Evolutionary conservation across 2,888 invertebrate species (phyloP).

Genomic region (Catocala nupta): DNA sequence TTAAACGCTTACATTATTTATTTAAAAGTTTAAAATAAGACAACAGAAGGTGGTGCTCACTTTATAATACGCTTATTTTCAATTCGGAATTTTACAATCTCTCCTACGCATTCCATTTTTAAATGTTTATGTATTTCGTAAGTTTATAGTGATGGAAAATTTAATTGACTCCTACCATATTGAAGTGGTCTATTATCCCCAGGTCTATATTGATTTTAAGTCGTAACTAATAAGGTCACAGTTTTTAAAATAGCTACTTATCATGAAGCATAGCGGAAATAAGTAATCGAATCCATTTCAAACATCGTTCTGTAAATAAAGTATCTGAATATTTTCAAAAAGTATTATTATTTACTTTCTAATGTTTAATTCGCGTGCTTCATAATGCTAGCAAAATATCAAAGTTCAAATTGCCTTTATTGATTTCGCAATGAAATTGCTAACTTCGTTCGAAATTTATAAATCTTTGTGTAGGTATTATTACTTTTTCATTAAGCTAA

Average conservation of each 20-base stretch:
- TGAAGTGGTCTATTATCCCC: no score
- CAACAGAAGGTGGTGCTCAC: no score
- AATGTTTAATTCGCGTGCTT: constrained; percentile 7
- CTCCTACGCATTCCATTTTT: neutral
- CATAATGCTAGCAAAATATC: neutral
- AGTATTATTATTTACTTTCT: constrained; percentile 9
- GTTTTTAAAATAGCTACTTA: no score
- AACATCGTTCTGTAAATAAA: neutral
- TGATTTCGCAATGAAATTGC: neutral
- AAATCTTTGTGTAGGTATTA: neutral
- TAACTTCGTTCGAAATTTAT: neutral
- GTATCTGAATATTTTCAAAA: neutral
- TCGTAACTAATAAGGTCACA: no score
- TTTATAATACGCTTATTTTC: no score
- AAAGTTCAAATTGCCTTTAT: constrained; percentile 2
- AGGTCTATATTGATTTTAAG: no score
- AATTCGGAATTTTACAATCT: neutral
- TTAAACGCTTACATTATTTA: neutral
- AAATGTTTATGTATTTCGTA: no score
- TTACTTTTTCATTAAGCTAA: no score
- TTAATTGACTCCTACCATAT: no score
- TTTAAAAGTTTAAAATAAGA: no score
- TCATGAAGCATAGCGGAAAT: neutral
- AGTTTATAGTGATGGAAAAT: no score
- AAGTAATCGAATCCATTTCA: neutral